Conservation (phyloP, 2,113 vertebrate species). For the Gambusia affinis region DNA sequence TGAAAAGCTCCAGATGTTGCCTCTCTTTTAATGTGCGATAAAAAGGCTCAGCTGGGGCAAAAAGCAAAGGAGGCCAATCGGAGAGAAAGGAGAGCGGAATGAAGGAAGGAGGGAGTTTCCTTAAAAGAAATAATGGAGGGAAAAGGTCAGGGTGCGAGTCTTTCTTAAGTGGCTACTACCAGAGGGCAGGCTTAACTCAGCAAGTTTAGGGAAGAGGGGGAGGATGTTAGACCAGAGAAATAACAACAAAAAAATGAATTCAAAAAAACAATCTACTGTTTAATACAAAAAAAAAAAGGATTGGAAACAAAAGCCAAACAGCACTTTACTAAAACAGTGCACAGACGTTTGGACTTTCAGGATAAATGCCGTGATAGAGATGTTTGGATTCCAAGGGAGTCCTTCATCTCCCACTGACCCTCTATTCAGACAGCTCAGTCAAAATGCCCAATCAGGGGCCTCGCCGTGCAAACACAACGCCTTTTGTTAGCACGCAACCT, state of each 20-base stretch:
- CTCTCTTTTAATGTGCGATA: conserved; percentile 88
- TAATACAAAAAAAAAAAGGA: no score
- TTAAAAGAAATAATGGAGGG: conserved; percentile 80
- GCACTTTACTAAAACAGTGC: conserved; percentile 10
- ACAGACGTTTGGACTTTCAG: conserved; percentile 12
- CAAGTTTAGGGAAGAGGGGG: conserved; percentile 54
- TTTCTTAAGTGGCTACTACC: conserved; percentile 79
- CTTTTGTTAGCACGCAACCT: conserved; percentile 77
- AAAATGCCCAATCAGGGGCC: conserved; percentile 79
- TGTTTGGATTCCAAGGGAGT: conserved; percentile 68
- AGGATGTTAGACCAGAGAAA: conserved; percentile 19
- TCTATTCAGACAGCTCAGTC: conserved; percentile 78
- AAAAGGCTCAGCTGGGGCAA: conserved; percentile 91
- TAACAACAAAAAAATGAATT: conserved; percentile 18
- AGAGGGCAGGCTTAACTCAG: conserved; percentile 80
- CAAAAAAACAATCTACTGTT: not conserved
- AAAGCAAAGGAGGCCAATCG: conserved; percentile 78
- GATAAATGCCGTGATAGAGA: conserved; percentile 60
- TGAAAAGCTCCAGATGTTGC: conserved; percentile 90
- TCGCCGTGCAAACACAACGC: conserved; percentile 78
- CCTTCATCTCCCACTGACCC: conserved; percentile 74
- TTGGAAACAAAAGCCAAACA: conserved; percentile 2
- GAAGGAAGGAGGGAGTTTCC: conserved; percentile 79
- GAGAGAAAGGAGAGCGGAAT: conserved; percentile 83
- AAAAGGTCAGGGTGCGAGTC: conserved; percentile 79